phyloP scores from a whole-genome alignment of 2,113 vertebrate species.

The Microtus richardsoni region DNA sequence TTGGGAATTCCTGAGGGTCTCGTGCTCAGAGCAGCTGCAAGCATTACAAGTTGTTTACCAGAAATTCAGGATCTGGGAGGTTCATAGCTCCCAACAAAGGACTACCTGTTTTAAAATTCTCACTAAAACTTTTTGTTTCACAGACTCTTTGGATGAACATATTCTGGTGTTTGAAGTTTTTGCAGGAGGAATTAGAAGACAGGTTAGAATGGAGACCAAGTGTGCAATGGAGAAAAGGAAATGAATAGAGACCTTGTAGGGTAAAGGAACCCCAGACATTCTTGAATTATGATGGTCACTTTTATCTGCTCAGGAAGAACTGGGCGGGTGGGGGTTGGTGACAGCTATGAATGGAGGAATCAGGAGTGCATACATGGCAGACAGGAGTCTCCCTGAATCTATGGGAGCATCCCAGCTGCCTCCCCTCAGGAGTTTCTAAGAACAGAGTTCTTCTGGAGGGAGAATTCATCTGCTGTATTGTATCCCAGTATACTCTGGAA shows the following conservation, averaged over 20 bases:
- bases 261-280: neutral
- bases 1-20: too few relatives aligned
- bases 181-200: neutral
- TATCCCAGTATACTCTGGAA: neutral
- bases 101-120: neutral
- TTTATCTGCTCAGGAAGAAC: neutral
- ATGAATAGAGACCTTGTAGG: neutral
- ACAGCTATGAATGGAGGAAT: neutral
- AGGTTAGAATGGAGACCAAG: neutral
- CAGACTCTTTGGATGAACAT: neutral
- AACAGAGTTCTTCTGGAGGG: constrained; percentile 46
- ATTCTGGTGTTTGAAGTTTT: constrained; percentile 3
- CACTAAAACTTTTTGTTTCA: neutral
- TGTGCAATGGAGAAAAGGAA: neutral
- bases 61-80: too few relatives aligned
- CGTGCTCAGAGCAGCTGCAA: too few relatives aligned
- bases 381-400: neutral
- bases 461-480: neutral
- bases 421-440: constrained; percentile 51
- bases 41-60: too few relatives aligned
- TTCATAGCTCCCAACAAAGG: neutral
- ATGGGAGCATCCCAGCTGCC: neutral
- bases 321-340: neutral
- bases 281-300: neutral
- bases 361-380: neutral